Base-by-base conservation (phyloP, 2,888 invertebrate species). In the Pimpla rufipes region DNA sequence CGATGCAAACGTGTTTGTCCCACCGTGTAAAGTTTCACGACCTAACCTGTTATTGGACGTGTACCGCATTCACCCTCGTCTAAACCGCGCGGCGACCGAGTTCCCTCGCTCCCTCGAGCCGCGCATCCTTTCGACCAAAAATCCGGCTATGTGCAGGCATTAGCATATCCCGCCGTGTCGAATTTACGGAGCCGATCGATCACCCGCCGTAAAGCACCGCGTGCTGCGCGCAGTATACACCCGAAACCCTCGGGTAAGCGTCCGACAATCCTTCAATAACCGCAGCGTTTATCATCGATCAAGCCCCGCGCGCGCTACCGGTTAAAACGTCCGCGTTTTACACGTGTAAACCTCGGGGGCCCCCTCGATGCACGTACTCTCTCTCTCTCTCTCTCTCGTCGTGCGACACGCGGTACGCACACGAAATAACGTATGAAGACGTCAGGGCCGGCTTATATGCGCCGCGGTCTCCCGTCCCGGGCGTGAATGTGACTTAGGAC, bases 361-460 rank as follows among this genome's bases (percentile, higher is more conserved):
- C 13, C 40, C 10, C 21, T 2, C 7, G 64, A 74, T 42, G 37
- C 16, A 42, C 62, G 57, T 42, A 37, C n/a, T n/a, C n/a, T n/a
- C n/a, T n/a, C n/a, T n/a, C n/a, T n/a, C n/a, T n/a, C n/a, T n/a
- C n/a, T n/a, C n/a, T n/a, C n/a, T n/a, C n/a, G 21, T 23, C 23
- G 68, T 50, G 55, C 5, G 29, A 29, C 29, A 67, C 68, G 50
- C 35, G 45, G 23, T 57, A 81, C 77, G 71, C 52, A 66, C 83
- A 67, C 80, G 71, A 47, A 70, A 81, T 79, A 52, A 64, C 74
- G 83, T 70, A 81, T 78, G 64, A 50, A 70, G 79, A 83, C 45
- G 59, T 66, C 64, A 57, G 45, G 35, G 29, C 50, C 40, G 67
- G 62, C 57, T 42, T 35, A 18, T n/a, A 45, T 47, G 37, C 23